phyloP scores from a whole-genome alignment of 1,140 invertebrate species.

The Trissolcus basalis region DNA sequence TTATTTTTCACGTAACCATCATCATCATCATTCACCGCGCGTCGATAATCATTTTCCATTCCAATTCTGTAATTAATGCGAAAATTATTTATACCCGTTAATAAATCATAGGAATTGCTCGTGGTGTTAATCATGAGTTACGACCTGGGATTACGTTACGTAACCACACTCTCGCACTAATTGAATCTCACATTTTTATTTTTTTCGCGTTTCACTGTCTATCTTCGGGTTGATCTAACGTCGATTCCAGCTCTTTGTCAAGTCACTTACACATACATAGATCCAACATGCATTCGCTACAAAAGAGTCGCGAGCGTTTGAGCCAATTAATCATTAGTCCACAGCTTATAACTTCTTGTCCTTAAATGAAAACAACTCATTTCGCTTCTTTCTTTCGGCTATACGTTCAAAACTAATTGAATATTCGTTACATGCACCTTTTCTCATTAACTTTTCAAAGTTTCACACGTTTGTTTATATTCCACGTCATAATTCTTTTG shows the following conservation, averaged over 20 bases:
- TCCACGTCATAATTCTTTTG: too few species aligned
- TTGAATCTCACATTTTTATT: constrained; percentile 28
- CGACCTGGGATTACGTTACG: constrained; percentile 5
- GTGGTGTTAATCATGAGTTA: constrained; percentile 32
- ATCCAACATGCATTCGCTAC: not conserved
- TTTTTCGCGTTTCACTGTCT: too few species aligned
- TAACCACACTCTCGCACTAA: constrained; percentile 12
- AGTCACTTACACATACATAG: constrained; percentile 10
- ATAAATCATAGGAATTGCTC: constrained; percentile 43
- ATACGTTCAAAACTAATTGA: constrained; percentile 2
- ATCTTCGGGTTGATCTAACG: too few species aligned
- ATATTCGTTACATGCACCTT: not conserved
- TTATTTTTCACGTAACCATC: constrained; percentile 22
- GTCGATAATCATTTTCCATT: not conserved
- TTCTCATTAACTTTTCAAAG: not conserved
- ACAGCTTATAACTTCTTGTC: constrained; percentile 19
- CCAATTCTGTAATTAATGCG: not conserved
- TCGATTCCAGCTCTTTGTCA: constrained; percentile 20
- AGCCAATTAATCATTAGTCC: constrained; percentile 26
- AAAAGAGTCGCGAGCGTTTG: not conserved
- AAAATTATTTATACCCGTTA: constrained; percentile 24
- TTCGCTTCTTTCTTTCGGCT: constrained; percentile 15
- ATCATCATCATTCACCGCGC: constrained; percentile 20
- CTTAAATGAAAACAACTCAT: constrained; percentile 12
- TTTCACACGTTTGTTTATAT: too few species aligned